These are phyloP conservation scores for Syritta pipiens DNA, from an alignment of 2,888 invertebrate genomes.

Conservation along the genomic window DNA sequence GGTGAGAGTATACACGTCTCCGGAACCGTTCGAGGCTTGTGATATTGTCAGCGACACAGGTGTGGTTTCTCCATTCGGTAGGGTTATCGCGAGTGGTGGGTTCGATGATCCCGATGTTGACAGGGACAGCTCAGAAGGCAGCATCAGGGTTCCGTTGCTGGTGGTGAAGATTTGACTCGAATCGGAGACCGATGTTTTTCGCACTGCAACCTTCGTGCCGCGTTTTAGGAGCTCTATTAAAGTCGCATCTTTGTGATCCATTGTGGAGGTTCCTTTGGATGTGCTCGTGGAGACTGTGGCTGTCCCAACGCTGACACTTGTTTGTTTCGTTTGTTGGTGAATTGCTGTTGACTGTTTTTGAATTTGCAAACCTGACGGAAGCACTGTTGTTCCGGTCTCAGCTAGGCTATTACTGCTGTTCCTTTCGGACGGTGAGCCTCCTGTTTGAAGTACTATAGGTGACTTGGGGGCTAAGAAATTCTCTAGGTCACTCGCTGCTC, in stretches of 20 bases:
- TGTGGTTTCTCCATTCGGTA: slow-evolving; percentile 75
- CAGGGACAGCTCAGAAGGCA: slow-evolving; percentile 76
- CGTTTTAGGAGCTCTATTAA: slow-evolving; percentile 89
- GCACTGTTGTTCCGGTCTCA: slow-evolving; percentile 73
- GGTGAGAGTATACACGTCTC: slow-evolving; percentile 82
- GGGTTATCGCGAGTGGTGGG: slow-evolving; percentile 73
- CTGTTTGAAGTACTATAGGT: slow-evolving; percentile 49
- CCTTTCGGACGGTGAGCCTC: slow-evolving; percentile 55
- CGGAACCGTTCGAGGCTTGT: slow-evolving; percentile 78
- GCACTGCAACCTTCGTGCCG: slow-evolving; percentile 85
- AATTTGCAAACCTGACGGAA: slow-evolving; percentile 74
- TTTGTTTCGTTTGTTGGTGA: slow-evolving; percentile 68
- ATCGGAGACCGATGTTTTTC: slow-evolving; percentile 85
- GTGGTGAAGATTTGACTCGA: slow-evolving; percentile 81
- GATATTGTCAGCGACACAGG: slow-evolving; percentile 78
- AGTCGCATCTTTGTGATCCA: slow-evolving; percentile 85
- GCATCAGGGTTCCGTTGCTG: slow-evolving; percentile 78
- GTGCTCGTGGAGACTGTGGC: slow-evolving; percentile 70
- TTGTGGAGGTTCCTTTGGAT: slow-evolving; percentile 78
- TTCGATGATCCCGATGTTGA: slow-evolving; percentile 80
- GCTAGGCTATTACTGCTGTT: slow-evolving; percentile 70
- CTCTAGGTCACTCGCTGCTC: slow-evolving; percentile 77
- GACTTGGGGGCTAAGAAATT: slow-evolving; percentile 77
- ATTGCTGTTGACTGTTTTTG: slow-evolving; percentile 73
- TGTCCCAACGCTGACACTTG: slow-evolving; percentile 72